Conservation (phyloP, 2,797 vertebrate genomes). For the Buceros bicornis region DNA sequence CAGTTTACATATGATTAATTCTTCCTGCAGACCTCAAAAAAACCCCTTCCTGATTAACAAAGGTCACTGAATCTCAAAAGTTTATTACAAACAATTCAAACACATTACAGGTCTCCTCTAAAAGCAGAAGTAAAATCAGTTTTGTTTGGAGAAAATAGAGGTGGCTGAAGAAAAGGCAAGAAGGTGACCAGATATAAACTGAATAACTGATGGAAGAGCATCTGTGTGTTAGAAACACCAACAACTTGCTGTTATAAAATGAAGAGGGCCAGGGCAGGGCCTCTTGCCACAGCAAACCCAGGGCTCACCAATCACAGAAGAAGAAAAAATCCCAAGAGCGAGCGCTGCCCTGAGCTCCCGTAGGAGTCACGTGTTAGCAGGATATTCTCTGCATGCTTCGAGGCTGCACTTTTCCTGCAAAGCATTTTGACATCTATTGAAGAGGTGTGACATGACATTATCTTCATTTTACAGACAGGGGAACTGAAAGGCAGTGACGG, state of each 20-base stretch:
- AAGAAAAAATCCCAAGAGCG: neutral
- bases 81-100: slow-evolving; percentile 18
- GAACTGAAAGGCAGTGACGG: neutral
- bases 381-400: neutral
- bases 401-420: neutral
- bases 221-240: neutral
- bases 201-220: neutral
- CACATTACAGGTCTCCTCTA: neutral
- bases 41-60: neutral
- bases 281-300: neutral
- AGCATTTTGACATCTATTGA: neutral
- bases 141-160: neutral
- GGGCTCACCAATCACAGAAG: neutral
- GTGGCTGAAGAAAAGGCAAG: neutral
- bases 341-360: neutral
- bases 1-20: slow-evolving; percentile 44
- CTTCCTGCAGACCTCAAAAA: slow-evolving; percentile 15
- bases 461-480: neutral
- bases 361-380: neutral
- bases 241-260: neutral
- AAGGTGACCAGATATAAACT: neutral
- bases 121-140: neutral
- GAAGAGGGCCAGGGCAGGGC: neutral
- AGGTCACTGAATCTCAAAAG: slow-evolving; percentile 64
- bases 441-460: neutral